phyloP scores from a whole-genome alignment of 2,113 vertebrate genomes.

The Tor tambroides region DNA sequence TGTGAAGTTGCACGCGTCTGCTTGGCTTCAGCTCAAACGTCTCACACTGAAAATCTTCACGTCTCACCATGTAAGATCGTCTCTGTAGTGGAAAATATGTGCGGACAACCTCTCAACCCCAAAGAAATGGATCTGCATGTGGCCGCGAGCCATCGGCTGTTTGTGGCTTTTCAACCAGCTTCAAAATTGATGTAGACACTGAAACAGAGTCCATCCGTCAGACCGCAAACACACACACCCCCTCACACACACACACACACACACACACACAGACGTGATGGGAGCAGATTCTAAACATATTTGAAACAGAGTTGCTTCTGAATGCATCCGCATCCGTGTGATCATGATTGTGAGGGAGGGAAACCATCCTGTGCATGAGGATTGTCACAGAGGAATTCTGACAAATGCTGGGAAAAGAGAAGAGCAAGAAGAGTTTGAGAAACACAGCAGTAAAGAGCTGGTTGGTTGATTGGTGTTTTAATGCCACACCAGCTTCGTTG shows the following conservation, averaged over 20 bases:
- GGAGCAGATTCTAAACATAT: not conserved
- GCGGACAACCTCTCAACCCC: slow-evolving; percentile 23
- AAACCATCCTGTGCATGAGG: not conserved
- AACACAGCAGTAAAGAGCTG: not conserved
- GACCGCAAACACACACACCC: not conserved
- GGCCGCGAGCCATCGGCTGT: slow-evolving; percentile 27
- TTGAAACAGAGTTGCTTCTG: not conserved
- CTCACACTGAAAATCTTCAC: not conserved
- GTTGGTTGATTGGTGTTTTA: no score
- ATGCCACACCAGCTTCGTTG: no score
- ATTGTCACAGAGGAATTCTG: not conserved
- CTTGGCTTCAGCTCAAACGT: not conserved
- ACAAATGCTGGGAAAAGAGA: not conserved
- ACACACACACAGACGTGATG: not conserved
- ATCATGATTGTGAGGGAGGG: not conserved
- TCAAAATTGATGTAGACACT: slow-evolving; percentile 51
- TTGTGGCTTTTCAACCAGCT: slow-evolving; percentile 30
- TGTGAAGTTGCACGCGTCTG: not conserved
- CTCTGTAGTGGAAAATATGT: slow-evolving; percentile 41
- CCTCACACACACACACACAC: not conserved
- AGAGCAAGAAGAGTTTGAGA: not conserved
- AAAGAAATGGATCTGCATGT: slow-evolving; percentile 30
- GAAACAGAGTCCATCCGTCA: slow-evolving; percentile 4
- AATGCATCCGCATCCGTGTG: not conserved
- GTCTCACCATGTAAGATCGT: not conserved